Conservation (phyloP, 2,797 vertebrate species). For the Pseudochirops cupreus region DNA sequence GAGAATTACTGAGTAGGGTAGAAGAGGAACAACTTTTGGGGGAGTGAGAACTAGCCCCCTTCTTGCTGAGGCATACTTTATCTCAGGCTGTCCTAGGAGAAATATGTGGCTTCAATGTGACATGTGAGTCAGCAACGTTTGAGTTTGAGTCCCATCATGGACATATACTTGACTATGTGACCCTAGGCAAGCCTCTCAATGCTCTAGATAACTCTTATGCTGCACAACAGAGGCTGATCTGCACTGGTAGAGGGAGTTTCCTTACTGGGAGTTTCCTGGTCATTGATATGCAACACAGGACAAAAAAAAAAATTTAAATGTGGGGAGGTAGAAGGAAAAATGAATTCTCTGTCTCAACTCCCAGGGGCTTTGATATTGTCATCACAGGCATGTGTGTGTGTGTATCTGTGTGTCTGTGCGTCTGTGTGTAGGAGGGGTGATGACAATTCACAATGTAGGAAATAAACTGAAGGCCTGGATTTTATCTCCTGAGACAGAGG, state of each 20-base stretch:
- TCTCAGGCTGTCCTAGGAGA: not conserved
- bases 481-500: conserved; percentile 56
- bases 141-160: not conserved
- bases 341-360: not conserved
- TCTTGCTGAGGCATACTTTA: not conserved
- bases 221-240: not conserved
- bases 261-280: not conserved
- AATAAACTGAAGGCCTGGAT: conserved; percentile 52
- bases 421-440: not conserved
- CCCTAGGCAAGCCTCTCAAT: not conserved
- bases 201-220: not conserved
- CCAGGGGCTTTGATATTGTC: not conserved
- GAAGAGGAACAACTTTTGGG: not conserved
- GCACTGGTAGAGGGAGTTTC: not conserved
- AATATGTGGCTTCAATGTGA: not conserved
- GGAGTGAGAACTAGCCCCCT: not conserved
- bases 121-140: not conserved
- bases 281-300: not conserved
- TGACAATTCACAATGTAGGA: not conserved
- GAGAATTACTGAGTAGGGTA: not conserved
- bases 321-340: not conserved
- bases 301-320: not conserved
- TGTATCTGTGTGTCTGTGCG: not conserved
- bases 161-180: not conserved
- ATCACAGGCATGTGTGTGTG: too few species aligned